phyloP scores from a whole-genome alignment of 2,797 vertebrate species.

The Acanthurus leucopareius region DNA sequence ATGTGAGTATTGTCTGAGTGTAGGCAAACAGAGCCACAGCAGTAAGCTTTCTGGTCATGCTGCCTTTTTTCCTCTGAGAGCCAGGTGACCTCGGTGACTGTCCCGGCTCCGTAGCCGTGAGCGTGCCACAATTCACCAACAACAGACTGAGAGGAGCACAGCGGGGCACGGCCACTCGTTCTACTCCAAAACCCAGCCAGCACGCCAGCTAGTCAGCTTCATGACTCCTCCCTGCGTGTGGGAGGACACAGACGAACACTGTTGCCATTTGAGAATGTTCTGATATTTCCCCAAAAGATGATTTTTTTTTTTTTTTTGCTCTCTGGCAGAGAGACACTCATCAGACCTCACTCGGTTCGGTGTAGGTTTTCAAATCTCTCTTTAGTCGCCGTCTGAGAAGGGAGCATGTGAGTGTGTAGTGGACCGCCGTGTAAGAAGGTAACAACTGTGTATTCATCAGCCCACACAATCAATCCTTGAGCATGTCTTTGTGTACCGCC shows the following conservation, averaged over 20 bases:
- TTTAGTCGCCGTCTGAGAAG: conserved; percentile 57
- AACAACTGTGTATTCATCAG: conserved; percentile 74
- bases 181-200: conserved; percentile 52
- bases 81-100: conserved; percentile 68
- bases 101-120: conserved; percentile 59
- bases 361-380: conserved; percentile 61
- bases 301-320: background rate
- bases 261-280: conserved; percentile 65
- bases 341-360: conserved; percentile 45
- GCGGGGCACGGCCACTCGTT: conserved; percentile 49
- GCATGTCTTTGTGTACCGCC: conserved; percentile 61
- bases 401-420: conserved; percentile 42
- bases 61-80: conserved; percentile 57
- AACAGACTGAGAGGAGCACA: conserved; percentile 66
- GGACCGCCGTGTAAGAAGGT: conserved; percentile 58
- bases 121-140: conserved; percentile 57
- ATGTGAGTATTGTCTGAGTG: conserved; percentile 23
- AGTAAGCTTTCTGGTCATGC: conserved; percentile 46
- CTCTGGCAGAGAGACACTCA: conserved; percentile 47
- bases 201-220: conserved; percentile 44
- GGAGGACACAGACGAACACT: conserved; percentile 70
- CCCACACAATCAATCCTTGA: conserved; percentile 72
- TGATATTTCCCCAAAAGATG: conserved; percentile 65
- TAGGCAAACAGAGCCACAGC: conserved; percentile 30
- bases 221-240: conserved; percentile 63